A percentile compares a stretch with the other conserved stretches of the same genome.
phyloP scores from a whole-genome alignment of 2,113 vertebrate genomes.

The Alligator mississippiensis region DNA sequence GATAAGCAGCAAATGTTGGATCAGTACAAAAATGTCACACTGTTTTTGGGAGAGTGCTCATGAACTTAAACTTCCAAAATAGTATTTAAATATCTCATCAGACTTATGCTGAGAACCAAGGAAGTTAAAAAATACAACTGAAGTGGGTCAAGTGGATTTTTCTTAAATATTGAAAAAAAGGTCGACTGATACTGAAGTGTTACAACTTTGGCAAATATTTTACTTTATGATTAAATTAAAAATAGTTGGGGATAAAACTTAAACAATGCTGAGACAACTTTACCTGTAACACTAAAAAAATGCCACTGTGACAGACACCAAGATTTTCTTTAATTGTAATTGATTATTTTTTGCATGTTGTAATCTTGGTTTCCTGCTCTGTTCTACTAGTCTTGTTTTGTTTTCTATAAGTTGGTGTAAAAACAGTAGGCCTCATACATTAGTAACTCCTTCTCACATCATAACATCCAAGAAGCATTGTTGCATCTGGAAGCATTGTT shows the following conservation, averaged over 20 bases:
- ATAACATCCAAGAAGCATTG: too few species aligned
- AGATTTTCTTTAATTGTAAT: not conserved
- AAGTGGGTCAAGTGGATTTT: not conserved
- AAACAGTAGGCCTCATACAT: not conserved
- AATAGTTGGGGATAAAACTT: not conserved
- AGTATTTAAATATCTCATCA: not conserved
- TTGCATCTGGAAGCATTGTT: too few species aligned
- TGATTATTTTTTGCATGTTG: not conserved
- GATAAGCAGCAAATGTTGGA: not conserved
- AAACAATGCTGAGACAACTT: not conserved
- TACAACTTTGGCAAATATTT: not conserved
- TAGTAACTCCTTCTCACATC: not conserved
- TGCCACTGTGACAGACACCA: not conserved
- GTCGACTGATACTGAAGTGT: not conserved
- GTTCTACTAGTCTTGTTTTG: not conserved
- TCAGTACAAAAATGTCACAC: not conserved
- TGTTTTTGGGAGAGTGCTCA: not conserved
- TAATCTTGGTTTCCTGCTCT: not conserved
- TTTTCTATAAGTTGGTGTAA: not conserved
- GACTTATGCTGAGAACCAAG: not conserved
- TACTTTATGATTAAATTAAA: not conserved
- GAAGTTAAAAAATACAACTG: conserved; percentile 3
- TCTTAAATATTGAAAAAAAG: not conserved
- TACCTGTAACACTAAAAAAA: not conserved
- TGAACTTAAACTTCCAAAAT: not conserved